Percentiles rank a stretch among this genome's conserved stretches.
phyloP scores from a whole-genome alignment of 2,113 vertebrate genomes.

The Scolopax mira region DNA sequence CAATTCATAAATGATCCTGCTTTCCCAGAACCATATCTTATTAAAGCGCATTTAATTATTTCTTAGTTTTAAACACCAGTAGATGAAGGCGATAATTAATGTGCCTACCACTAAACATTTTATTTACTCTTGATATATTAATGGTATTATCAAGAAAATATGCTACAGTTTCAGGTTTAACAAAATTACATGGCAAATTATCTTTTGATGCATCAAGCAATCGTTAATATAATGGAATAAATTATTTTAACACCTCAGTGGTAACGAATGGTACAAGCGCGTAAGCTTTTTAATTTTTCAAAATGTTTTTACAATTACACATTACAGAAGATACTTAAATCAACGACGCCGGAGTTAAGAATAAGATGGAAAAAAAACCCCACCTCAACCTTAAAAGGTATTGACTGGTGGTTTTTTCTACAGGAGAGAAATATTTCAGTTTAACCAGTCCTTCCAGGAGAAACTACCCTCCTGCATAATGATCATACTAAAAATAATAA shows the following conservation, averaged over 20 bases:
- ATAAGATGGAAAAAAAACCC: not conserved
- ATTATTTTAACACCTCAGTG: conserved; percentile 78
- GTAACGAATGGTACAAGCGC: conserved; percentile 73
- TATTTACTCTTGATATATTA: conserved; percentile 88
- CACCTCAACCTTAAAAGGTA: not conserved
- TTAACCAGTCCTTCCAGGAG: not conserved
- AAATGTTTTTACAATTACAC: conserved; percentile 71
- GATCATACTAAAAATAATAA: not conserved
- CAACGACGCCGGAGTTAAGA: conserved; percentile 27
- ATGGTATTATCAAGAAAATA: conserved; percentile 77
- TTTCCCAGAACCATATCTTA: conserved; percentile 81
- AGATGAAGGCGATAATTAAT: conserved; percentile 92
- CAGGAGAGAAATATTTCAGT: not conserved
- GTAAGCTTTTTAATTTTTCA: conserved; percentile 72
- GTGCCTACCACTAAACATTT: conserved; percentile 87
- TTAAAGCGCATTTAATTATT: conserved; percentile 89
- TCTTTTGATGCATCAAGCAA: conserved; percentile 76
- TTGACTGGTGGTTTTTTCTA: not conserved
- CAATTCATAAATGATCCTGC: conserved; percentile 87
- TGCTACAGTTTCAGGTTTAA: conserved; percentile 70
- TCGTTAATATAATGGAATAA: conserved; percentile 76
- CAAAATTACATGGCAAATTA: conserved; percentile 83
- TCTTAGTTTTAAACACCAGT: conserved; percentile 81
- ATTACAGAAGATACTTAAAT: conserved; percentile 65
- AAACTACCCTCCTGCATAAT: not conserved